These are phyloP conservation scores for Patella ulyssiponensis DNA, from an alignment of 2,888 invertebrate genomes.

Conservation along the genomic window DNA sequence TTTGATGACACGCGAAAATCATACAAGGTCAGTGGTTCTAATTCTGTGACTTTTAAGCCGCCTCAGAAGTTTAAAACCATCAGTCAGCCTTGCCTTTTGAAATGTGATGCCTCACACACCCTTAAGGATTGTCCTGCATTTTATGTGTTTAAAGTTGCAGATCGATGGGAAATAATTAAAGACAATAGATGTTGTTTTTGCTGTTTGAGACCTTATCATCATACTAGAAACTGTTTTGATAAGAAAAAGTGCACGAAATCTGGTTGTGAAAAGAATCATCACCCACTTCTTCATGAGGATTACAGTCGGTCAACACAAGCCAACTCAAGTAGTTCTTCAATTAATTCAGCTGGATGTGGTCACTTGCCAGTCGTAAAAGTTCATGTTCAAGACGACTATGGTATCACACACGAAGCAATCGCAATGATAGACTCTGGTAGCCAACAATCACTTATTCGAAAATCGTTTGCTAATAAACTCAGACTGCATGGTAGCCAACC, in stretches of 20 bases:
- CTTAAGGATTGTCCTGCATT: background rate
- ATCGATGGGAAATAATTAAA: background rate
- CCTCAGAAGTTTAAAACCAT: too few species aligned
- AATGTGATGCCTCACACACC: background rate
- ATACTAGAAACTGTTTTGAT: background rate
- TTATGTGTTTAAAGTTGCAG: background rate
- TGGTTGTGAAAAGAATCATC: too few species aligned
- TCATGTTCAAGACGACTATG: too few species aligned
- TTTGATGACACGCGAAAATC: too few species aligned
- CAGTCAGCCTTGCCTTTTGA: background rate
- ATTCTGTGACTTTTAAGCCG: too few species aligned
- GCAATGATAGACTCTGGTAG: background rate
- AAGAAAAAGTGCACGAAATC: too few species aligned
- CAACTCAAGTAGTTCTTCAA: too few species aligned
- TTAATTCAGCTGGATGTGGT: too few species aligned
- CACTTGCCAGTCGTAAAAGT: too few species aligned
- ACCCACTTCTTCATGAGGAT: too few species aligned
- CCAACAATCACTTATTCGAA: background rate
- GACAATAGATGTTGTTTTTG: background rate
- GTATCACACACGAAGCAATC: too few species aligned
- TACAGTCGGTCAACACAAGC: too few species aligned
- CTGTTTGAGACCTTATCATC: background rate
- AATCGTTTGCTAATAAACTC: background rate
- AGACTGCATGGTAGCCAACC: background rate
- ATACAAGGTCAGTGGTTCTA: background rate